Conservation (phyloP, 2,888 invertebrate genomes). For the Apamea crenata region DNA sequence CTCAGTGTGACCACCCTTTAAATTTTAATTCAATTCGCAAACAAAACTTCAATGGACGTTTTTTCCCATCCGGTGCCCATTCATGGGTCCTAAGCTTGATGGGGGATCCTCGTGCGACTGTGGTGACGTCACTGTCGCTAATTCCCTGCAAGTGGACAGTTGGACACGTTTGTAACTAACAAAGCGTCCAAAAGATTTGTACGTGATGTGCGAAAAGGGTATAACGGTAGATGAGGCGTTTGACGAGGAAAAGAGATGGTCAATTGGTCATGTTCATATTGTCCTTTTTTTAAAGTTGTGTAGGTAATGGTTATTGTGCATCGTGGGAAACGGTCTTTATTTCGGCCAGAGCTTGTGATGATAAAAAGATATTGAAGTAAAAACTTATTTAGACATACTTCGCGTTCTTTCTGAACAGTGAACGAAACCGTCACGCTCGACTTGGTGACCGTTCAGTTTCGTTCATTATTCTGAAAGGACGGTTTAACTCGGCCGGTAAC, state of each 20-base stretch:
- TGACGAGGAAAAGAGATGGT: background rate
- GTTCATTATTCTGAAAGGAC: no score
- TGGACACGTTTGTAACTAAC: constrained; percentile 62
- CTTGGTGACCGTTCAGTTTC: background rate
- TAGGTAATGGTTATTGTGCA: constrained; percentile 1
- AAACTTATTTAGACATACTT: background rate
- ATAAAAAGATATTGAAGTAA: background rate
- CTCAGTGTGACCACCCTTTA: constrained; percentile 71
- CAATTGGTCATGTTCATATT: background rate
- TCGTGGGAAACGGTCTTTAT: background rate
- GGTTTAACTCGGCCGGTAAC: no score
- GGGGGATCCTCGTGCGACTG: constrained; percentile 57
- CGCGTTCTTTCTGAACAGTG: background rate
- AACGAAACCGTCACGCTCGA: background rate
- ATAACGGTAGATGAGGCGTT: constrained; percentile 64
- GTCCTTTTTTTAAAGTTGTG: constrained; percentile 14
- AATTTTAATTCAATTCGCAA: constrained; percentile 74
- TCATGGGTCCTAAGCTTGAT: constrained; percentile 65
- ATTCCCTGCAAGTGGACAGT: constrained; percentile 67
- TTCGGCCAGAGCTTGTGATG: background rate
- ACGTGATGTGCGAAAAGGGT: constrained; percentile 65
- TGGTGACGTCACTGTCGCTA: constrained; percentile 73
- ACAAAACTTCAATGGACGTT: constrained; percentile 71
- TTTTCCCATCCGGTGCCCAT: constrained; percentile 75
- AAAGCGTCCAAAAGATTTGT: constrained; percentile 64